Percentiles rank a stretch among this genome's conserved stretches.
phyloP scores from a whole-genome alignment of 2,888 invertebrate genomes.

The Maniola hyperantus region DNA sequence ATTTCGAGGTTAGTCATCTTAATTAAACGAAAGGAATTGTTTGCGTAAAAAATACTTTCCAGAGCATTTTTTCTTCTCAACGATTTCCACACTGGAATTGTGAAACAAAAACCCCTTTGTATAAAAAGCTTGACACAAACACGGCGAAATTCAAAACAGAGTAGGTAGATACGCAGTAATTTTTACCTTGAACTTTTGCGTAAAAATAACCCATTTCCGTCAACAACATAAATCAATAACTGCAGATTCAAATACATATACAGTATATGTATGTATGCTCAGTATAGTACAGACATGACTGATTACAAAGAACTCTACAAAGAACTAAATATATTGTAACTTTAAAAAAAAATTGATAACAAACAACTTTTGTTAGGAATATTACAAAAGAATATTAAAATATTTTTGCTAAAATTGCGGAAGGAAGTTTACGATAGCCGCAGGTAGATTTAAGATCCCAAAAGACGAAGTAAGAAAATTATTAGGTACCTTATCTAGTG shows the following conservation, averaged over 20 bases:
- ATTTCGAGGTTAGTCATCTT: too few relatives aligned
- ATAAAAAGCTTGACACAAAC: constrained; percentile 11
- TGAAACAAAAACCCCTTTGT: constrained; percentile 8
- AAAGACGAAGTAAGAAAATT: too few relatives aligned
- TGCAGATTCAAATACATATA: constrained; percentile 24
- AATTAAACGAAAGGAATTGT: neutral
- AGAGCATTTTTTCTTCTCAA: neutral
- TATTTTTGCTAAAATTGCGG: neutral
- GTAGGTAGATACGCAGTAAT: constrained; percentile 36
- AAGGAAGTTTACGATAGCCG: too few relatives aligned
- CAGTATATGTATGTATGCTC: neutral
- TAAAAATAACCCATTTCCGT: constrained; percentile 32
- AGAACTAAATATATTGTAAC: neutral
- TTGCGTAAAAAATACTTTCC: neutral
- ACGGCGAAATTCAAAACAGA: constrained; percentile 19
- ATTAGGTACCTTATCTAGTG: too few relatives aligned
- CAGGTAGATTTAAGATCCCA: too few relatives aligned
- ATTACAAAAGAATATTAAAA: neutral
- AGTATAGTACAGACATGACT: constrained; percentile 4
- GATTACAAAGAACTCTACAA: constrained; percentile 1
- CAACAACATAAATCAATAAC: constrained; percentile 33
- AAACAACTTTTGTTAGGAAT: neutral
- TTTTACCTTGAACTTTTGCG: constrained; percentile 34
- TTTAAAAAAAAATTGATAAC: too few relatives aligned
- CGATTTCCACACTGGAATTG: constrained; percentile 12